phyloP scores from a whole-genome alignment of 2,797 vertebrate species.

The Danio tinwini region DNA sequence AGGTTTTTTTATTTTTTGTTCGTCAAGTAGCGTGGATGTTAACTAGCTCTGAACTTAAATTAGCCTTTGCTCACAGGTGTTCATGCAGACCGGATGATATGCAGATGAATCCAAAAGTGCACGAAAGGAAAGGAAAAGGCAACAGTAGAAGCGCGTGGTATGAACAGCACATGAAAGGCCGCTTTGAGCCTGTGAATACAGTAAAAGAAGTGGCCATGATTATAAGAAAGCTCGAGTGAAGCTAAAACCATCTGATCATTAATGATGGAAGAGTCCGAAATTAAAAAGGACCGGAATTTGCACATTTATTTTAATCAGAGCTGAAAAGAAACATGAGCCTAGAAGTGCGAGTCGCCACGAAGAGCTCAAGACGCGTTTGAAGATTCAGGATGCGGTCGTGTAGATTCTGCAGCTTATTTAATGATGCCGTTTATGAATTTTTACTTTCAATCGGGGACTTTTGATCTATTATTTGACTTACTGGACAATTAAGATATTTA shows the following conservation, averaged over 20 bases:
- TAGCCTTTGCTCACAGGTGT: constrained; percentile 67
- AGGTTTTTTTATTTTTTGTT: constrained; percentile 1
- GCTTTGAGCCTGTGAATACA: constrained; percentile 78
- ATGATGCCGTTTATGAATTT: constrained; percentile 64
- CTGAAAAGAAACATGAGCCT: constrained; percentile 67
- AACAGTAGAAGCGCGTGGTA: constrained; percentile 70
- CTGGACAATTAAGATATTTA: constrained; percentile 8
- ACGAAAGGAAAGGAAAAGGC: constrained; percentile 63
- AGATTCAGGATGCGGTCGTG: not conserved
- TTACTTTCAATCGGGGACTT: constrained; percentile 41
- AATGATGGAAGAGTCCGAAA: constrained; percentile 77
- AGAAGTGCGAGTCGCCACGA: constrained; percentile 47
- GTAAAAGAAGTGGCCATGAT: constrained; percentile 79
- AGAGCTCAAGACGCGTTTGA: constrained; percentile 72
- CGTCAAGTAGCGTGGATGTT: constrained; percentile 10
- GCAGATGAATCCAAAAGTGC: not conserved
- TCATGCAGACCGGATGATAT: constrained; percentile 63
- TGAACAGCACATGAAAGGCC: constrained; percentile 77
- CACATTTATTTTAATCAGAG: constrained; percentile 80
- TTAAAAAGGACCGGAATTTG: constrained; percentile 71
- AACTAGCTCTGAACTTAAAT: constrained; percentile 24
- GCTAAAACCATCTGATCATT: constrained; percentile 71
- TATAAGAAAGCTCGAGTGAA: constrained; percentile 80
- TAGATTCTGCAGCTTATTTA: constrained; percentile 46
- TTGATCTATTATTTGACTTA: constrained; percentile 9